Conservation (phyloP, 2,888 invertebrate genomes). For the Megalurothrips usitatus region DNA sequence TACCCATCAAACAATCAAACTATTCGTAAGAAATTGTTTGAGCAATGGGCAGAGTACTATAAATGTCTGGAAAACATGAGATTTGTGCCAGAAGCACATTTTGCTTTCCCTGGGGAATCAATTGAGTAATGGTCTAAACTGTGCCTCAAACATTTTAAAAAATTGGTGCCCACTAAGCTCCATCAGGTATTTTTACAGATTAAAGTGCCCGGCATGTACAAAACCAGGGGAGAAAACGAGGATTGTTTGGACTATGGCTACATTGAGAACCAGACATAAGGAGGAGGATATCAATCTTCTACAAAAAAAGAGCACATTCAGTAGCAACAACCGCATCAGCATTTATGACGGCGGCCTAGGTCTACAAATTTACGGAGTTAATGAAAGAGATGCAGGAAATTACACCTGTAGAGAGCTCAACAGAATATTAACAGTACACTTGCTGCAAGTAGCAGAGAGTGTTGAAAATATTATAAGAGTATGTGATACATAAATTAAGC, state of each 20-base stretch:
- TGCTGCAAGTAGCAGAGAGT: background rate
- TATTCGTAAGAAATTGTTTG: conserved; percentile 44
- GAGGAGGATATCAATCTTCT: background rate
- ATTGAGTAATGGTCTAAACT: background rate
- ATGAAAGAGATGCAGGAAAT: background rate
- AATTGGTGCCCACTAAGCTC: background rate
- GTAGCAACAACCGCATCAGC: background rate
- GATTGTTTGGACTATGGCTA: conserved; percentile 2
- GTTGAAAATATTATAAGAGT: background rate
- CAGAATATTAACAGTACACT: background rate
- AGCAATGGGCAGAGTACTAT: conserved; percentile 55
- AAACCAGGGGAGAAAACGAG: background rate
- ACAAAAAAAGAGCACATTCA: background rate
- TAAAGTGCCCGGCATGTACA: background rate
- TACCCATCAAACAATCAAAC: conserved; percentile 50
- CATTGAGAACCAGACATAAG: background rate
- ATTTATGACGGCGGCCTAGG: background rate
- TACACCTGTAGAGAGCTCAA: background rate
- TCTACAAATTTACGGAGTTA: background rate
- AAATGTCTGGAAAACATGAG: conserved; percentile 46
- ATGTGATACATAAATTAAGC: background rate
- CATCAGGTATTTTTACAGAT: background rate
- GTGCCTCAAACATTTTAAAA: too few relatives aligned
- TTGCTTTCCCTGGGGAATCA: conserved; percentile 5
- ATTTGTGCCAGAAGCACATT: background rate